Evolutionary conservation across 2,113 vertebrate genomes (phyloP).

Genomic region (Pterocles gutturalis): DNA sequence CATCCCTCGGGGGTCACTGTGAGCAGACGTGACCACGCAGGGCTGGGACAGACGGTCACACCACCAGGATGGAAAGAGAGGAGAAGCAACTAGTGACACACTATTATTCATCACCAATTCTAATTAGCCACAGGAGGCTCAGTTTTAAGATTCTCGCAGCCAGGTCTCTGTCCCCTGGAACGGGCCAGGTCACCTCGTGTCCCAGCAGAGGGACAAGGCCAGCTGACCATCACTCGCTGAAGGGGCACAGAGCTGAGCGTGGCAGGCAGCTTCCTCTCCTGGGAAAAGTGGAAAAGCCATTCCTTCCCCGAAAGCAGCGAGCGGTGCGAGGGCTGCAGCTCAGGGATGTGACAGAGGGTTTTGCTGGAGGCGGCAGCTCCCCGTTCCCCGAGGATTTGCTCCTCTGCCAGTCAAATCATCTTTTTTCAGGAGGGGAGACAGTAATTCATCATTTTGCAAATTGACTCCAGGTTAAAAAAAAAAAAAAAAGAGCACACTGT

Average conservation of each 20-base stretch:
- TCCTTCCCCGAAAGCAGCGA: background rate
- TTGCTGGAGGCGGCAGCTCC: background rate
- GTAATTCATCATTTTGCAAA: background rate
- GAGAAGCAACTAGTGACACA: background rate
- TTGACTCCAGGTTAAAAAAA: background rate
- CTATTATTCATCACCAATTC: background rate
- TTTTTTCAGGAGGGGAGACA: background rate
- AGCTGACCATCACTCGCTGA: background rate
- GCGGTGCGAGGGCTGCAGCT: background rate
- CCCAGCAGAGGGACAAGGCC: background rate
- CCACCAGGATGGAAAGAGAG: background rate
- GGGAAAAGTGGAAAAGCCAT: background rate
- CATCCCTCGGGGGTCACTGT: no score
- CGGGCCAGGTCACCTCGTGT: background rate
- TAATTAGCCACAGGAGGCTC: background rate
- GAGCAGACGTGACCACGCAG: background rate
- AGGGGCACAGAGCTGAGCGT: background rate
- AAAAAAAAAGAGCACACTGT: no score
- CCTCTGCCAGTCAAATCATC: background rate
- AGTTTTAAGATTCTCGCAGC: background rate
- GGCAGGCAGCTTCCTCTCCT: background rate
- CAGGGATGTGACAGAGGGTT: no score
- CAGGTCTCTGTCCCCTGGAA: background rate
- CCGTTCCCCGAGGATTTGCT: background rate
- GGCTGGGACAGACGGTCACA: background rate